These are phyloP conservation scores for Epinephelus malabaricus DNA, from an alignment of 2,797 vertebrate species.

Conservation along the genomic window DNA sequence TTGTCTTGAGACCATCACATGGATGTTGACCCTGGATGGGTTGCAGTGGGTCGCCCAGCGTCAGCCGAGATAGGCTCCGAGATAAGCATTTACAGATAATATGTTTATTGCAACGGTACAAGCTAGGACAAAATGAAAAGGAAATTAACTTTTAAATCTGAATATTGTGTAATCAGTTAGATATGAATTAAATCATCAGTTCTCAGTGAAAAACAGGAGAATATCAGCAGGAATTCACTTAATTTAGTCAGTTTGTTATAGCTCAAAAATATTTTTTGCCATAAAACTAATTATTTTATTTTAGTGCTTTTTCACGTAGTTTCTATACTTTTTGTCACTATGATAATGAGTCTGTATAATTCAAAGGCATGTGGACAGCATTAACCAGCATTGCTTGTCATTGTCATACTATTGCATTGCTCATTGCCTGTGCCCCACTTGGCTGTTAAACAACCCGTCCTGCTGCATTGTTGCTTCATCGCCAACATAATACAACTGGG, in stretches of 20 bases:
- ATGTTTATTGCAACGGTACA: background rate
- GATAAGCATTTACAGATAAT: too few species aligned
- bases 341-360: background rate
- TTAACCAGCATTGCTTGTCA: background rate
- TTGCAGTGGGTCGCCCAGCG: too few species aligned
- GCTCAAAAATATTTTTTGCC: background rate
- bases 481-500: background rate
- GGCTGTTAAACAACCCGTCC: background rate
- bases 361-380: background rate
- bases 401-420: background rate
- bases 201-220: background rate
- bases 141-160: background rate
- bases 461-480: slow-evolving; percentile 3
- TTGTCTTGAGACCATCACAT: too few species aligned
- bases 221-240: background rate
- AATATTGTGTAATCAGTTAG: background rate
- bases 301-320: too few species aligned
- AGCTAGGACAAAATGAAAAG: background rate
- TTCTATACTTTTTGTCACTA: background rate
- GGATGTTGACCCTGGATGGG: too few species aligned
- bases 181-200: background rate
- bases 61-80: too few species aligned
- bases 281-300: background rate
- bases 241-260: too few species aligned
- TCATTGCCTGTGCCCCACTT: background rate